Base-by-base conservation (phyloP, 2,888 invertebrate species). In the Salpingus planirostris region DNA sequence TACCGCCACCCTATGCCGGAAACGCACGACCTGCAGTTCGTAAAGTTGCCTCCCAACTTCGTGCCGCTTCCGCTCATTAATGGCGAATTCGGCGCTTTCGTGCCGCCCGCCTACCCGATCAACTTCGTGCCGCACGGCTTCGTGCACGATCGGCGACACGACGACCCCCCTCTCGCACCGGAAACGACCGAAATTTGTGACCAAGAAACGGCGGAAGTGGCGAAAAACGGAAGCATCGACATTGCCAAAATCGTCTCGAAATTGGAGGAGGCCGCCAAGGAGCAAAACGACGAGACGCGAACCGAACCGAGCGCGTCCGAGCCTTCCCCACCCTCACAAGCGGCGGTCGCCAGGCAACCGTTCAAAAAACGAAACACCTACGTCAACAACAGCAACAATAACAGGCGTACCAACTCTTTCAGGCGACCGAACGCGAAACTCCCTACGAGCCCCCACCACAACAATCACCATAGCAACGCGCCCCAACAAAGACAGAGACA, bases 231-330 rank as follows among this genome's bases (percentile, higher is more conserved):
- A 27, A 12, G 25, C 14, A 57, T 64, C 18, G 63, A 65, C 40
- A 63, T 65, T 10, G 59, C 55, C 3, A 60, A 58, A 21, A 59
- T 65, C 13, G 64, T 65, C 2, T 62, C 57, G n/a, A 65, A 65
- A 37, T 42, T 65, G n/a, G 64, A 64, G 39, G 58, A 60, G 44
- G 62, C 62, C 1, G 63, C 59, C 4, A 58, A 59, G 43, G 59
- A 62, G 39, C 59, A 61, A 28, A 46, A 50, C 32, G 38, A 43
- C 33, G 21, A 47, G 26, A 23, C n/a, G n/a, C n/a, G n/a, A n/a
- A n/a, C n/a, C 31, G 44, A 37, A 43, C 40, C 28, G 34, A n/a
- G n/a, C n/a, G n/a, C n/a, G n/a, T n/a, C n/a, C n/a, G n/a, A n/a
- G n/a, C n/a, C n/a, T n/a, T n/a, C n/a, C n/a, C n/a, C n/a, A n/a